Evolutionary conservation across 2,888 invertebrate genomes (phyloP), one percentile per base, ranked within the genome.

Genomic region (Drosophila nr. fundita): DNA sequence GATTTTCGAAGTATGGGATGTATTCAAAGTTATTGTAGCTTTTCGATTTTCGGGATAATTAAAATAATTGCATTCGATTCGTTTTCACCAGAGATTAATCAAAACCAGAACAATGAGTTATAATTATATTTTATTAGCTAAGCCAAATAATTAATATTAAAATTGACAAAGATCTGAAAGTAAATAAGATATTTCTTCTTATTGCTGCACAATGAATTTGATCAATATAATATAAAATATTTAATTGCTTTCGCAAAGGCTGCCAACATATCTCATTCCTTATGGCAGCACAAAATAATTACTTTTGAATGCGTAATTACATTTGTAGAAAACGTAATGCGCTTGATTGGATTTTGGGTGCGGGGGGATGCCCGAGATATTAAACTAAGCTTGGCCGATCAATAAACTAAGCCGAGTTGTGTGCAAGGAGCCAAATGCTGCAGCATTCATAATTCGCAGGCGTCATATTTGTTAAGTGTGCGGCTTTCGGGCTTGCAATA

Each of bases 391-490:
- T 29, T 54, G 53, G 36, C 38, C 38, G 63, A 71, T 76, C 73
- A 67, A 67, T 77, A 77, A 73, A 59, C 67, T 36, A 72, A 66
- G 64, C 53, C n/a, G 24, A 34, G 34, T 36, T 21, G 34, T 50
- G 27, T 45, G 30, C 48, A 42, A 58, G 29, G 50, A 30, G 49
- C 40, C 8, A 30, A n/a, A 62, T 11, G 40, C 13, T 30, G 38
- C 61, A 67, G 73, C 27, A 32, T 59, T 52, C 76, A 87, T 90
- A 89, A 83, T 84, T 89, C 65, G 78, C 38, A 78, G 80, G 83
- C 78, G 83, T 86, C 72, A 81, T 83, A 76, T 87, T 84, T 81
- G 88, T 72, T 82, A 80, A 80, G 83, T 78, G 75, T 85, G 84
- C 71, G 81, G 76, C 75, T 74, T 84, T 74, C 57, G 69, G 74